Conservation (phyloP, 2,797 vertebrate genomes). For the Anisognathus igniventris region DNA sequence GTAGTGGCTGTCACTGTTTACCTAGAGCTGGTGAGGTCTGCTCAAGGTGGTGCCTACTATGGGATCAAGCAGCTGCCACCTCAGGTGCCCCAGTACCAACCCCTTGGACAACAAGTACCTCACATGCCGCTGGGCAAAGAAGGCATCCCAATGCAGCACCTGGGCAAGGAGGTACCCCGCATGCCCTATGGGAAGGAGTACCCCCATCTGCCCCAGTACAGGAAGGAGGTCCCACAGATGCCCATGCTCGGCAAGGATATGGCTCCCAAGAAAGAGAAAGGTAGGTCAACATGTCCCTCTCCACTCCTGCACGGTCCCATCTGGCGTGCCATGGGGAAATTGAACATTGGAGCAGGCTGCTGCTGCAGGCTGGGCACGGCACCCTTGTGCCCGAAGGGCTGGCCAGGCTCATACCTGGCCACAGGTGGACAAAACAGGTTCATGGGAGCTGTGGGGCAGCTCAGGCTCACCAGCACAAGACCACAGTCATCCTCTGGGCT, state of each 20-base stretch:
- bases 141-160: conserved; percentile 80
- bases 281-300: conserved; percentile 44
- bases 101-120: conserved; percentile 85
- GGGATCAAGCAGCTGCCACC: conserved; percentile 86
- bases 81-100: conserved; percentile 83
- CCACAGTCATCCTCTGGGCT: neutral
- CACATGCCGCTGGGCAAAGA: conserved; percentile 89
- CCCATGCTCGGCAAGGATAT: conserved; percentile 85
- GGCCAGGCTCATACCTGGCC: neutral
- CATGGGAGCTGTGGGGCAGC: neutral
- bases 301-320: rapidly evolving
- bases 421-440: neutral
- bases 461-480: neutral
- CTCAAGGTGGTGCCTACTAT: conserved; percentile 86
- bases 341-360: neutral
- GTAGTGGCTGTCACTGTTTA: conserved; percentile 72
- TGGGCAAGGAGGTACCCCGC: conserved; percentile 89
- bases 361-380: neutral
- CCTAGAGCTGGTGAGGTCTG: conserved; percentile 71
- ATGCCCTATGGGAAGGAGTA: conserved; percentile 87
- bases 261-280: conserved; percentile 85
- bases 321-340: rapidly evolving
- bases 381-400: neutral
- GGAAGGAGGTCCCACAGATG: conserved; percentile 86
- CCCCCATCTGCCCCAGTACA: conserved; percentile 82